Conservation (phyloP, 2,113 vertebrate species). For the Misgurnus anguillicaudatus region DNA sequence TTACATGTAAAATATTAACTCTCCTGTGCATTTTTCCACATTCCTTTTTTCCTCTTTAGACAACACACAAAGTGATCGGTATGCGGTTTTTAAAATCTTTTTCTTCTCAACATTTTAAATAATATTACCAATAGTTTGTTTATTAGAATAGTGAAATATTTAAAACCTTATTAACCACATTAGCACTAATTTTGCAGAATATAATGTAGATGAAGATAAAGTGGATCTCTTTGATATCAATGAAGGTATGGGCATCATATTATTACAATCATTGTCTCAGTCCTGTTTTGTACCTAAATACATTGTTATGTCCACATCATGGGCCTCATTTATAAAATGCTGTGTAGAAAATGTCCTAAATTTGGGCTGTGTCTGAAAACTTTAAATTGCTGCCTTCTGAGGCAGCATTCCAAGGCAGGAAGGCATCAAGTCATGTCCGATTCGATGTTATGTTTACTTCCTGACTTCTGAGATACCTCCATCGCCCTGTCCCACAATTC, state of each 20-base stretch:
- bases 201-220: conserved; percentile 82
- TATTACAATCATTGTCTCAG: not conserved
- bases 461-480: too few relatives aligned
- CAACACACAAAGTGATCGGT: not conserved
- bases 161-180: conserved; percentile 8
- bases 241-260: conserved; percentile 73
- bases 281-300: not conserved
- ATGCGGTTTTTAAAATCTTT: not conserved
- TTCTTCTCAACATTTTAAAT: too few relatives aligned
- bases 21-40: not conserved
- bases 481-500: too few relatives aligned
- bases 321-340: too few relatives aligned
- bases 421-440: too few relatives aligned
- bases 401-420: too few relatives aligned
- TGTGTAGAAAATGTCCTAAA: too few relatives aligned
- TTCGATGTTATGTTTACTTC: too few relatives aligned
- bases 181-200: conserved; percentile 69
- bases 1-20: not conserved
- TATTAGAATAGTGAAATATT: not conserved
- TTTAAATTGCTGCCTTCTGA: too few relatives aligned
- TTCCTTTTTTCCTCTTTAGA: not conserved
- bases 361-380: too few relatives aligned
- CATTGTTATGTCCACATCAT: too few relatives aligned
- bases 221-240: conserved; percentile 94
- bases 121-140: not conserved